Evolutionary conservation across 2,888 invertebrate species (phyloP), one percentile per base, ranked within the genome.

Genomic region (Chymomyza amoena): DNA sequence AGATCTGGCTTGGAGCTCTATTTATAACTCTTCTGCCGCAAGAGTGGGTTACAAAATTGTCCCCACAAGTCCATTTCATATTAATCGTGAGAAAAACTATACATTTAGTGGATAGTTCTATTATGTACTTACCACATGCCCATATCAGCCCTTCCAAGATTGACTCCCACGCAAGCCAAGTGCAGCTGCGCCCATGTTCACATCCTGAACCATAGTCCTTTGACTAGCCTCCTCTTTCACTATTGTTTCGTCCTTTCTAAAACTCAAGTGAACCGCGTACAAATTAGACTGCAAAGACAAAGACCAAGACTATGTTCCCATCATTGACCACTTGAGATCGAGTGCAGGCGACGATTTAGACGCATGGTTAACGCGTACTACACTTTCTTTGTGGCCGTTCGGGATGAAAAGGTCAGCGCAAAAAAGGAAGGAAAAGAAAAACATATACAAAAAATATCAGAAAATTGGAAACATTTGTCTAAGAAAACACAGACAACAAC

Each of bases 331-430:
- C 89, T 84, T 84, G 83, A 88, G 69, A 64, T 57, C 36, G 25
- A 62, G 16, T 28, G 50, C 45, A 64, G 57, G 64, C 50, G 45
- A 51, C 61, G 32, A n/a, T 52, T 63, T 54, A 36, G 76, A 66
- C 89, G 87, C 87, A 88, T 87, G 88, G 83, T 88, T 69, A 76
- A 87, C 85, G 87, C 88, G 84, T 84, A 81, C 87, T 78, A 80
- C 75, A 80, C 75, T 84, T 85, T 80, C 85, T 60, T 82, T 84
- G 75, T 79, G 77, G 66, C 60, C 67, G 68, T 72, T 79, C 32
- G 73, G 64, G 69, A 67, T 25, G 63, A 68, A 56, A 52, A 65
- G 61, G 57, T 45, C 36, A 57, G 56, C 39, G 54, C 61, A 36
- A 52, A 65, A 52, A 39, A 32, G 32, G 7, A 66, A n/a, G n/a